These are phyloP conservation scores for Matsumurasca onukii DNA, from an alignment of 1,140 invertebrate genomes.

Conservation along the genomic window DNA sequence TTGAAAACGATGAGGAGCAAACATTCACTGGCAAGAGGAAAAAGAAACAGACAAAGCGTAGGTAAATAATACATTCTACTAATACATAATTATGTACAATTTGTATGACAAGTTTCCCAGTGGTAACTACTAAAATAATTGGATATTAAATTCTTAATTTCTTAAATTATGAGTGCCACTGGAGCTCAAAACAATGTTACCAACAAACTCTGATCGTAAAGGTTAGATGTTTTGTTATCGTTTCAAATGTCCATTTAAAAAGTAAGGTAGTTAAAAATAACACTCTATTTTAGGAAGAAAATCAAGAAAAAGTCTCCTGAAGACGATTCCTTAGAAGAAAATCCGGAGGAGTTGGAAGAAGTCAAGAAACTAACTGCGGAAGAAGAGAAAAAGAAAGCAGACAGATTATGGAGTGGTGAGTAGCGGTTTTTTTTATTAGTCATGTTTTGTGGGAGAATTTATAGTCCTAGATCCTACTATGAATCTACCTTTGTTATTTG, in stretches of 20 bases:
- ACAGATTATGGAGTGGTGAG: conserved; percentile 41
- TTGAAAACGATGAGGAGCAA: background rate
- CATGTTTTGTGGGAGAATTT: background rate
- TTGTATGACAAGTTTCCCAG: background rate
- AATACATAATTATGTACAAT: background rate
- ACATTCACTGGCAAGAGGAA: background rate
- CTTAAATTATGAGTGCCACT: background rate
- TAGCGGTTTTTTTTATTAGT: too few species aligned
- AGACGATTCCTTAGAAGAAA: conserved; percentile 31
- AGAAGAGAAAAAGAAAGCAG: conserved; percentile 42
- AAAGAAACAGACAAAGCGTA: conserved; percentile 32
- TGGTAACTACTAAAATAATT: background rate
- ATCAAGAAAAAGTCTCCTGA: conserved; percentile 33
- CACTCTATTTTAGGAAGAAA: background rate
- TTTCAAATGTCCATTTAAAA: conserved; percentile 14
- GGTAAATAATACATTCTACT: background rate
- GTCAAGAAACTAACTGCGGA: conserved; percentile 34
- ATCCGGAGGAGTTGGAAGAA: conserved; percentile 31
- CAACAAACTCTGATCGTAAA: background rate
- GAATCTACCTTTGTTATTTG: too few species aligned
- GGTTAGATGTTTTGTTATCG: conserved; percentile 17
- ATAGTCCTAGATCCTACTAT: background rate
- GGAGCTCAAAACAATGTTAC: too few species aligned
- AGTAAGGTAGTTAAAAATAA: background rate
- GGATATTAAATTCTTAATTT: background rate